Conservation (phyloP, 2,113 vertebrate species). For the Progne subis region DNA sequence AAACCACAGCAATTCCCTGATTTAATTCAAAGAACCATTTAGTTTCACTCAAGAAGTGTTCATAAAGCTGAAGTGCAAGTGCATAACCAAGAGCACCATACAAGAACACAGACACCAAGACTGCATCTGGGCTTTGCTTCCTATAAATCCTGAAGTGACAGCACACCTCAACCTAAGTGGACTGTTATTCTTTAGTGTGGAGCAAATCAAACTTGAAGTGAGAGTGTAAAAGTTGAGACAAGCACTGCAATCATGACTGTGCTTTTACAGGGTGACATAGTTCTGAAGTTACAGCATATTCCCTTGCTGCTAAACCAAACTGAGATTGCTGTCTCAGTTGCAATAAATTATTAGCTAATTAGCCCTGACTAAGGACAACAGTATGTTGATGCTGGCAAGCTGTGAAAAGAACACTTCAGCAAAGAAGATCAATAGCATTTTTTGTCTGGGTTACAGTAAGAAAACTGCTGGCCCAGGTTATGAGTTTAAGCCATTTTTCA, state of each 20-base stretch:
- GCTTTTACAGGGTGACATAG: background rate
- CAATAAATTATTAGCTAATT: slow-evolving; percentile 77
- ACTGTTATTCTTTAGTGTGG: background rate
- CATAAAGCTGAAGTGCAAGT: background rate
- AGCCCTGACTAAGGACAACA: slow-evolving; percentile 63
- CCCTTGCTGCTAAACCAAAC: slow-evolving; percentile 23
- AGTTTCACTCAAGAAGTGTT: background rate
- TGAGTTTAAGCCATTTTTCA: slow-evolving; percentile 63
- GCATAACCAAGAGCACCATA: background rate
- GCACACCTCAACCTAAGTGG: background rate
- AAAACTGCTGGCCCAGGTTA: slow-evolving; percentile 62
- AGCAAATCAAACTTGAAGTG: slow-evolving; percentile 16
- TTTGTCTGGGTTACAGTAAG: slow-evolving; percentile 65
- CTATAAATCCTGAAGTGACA: background rate
- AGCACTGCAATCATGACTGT: background rate
- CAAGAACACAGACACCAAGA: background rate
- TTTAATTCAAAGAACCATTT: background rate
- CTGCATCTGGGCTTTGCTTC: background rate
- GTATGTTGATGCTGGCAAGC: slow-evolving; percentile 64
- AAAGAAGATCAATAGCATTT: slow-evolving; percentile 68
- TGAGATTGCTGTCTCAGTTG: slow-evolving; percentile 36
- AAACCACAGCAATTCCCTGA: background rate
- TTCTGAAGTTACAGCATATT: background rate
- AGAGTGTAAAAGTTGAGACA: background rate
- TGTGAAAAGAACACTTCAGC: slow-evolving; percentile 70